Evolutionary conservation across 2,888 invertebrate genomes (phyloP).

Genomic region (Busseola fusca): DNA sequence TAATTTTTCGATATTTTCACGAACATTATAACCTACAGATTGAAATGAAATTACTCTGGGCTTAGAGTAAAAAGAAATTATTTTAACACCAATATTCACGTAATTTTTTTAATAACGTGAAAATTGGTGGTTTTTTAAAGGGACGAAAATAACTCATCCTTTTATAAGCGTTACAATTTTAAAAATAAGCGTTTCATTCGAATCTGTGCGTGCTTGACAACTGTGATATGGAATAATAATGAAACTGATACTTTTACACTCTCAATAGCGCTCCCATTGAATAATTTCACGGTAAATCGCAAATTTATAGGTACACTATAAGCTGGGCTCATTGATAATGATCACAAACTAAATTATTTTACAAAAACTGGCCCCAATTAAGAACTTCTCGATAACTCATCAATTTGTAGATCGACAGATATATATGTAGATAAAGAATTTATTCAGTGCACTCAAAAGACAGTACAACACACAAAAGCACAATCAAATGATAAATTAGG

Average conservation of each 20-base stretch:
- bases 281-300: not conserved
- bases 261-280: not conserved
- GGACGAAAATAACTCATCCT: not conserved
- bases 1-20: constrained; percentile 47
- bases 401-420: not conserved
- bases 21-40: constrained; percentile 28
- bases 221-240: not conserved
- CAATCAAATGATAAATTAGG: not conserved
- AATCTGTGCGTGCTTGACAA: not conserved
- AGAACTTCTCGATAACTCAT: not conserved
- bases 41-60: constrained; percentile 31
- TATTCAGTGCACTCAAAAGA: not conserved
- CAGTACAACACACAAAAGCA: not conserved
- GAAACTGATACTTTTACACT: not conserved
- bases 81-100: not conserved
- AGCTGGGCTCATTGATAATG: not conserved
- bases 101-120: not conserved
- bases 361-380: constrained; percentile 4
- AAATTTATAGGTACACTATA: not conserved
- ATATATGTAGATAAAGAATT: not conserved
- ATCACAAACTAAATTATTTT: not conserved
- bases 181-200: not conserved
- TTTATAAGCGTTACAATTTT: not conserved
- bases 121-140: not conserved
- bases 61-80: constrained; percentile 4